phyloP scores from a whole-genome alignment of 2,797 vertebrate species.

The Spheniscus humboldti region DNA sequence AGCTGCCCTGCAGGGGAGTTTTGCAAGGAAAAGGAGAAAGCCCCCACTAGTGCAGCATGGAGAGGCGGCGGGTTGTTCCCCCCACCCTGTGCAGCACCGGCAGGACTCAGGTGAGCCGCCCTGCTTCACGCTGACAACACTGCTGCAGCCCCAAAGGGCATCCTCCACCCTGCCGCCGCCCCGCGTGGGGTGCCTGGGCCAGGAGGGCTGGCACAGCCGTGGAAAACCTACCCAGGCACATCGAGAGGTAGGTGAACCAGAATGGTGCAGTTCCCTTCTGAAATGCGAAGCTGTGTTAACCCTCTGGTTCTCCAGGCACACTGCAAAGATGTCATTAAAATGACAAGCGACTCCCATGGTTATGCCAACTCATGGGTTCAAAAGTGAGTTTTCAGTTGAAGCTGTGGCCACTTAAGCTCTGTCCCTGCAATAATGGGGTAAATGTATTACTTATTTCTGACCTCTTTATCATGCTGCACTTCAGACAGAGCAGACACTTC shows the following conservation, averaged over 20 bases:
- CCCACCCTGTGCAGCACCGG: neutral
- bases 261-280: neutral
- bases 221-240: neutral
- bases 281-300: neutral
- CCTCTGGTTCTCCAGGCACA: neutral
- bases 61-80: neutral
- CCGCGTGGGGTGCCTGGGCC: fast-evolving
- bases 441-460: neutral
- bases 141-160: neutral
- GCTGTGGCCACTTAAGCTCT: neutral
- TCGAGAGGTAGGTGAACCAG: fast-evolving
- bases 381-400: neutral
- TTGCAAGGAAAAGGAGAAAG: neutral
- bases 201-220: fast-evolving
- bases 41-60: neutral
- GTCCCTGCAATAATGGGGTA: neutral
- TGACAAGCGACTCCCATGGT: fast-evolving
- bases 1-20: neutral
- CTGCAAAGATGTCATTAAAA: neutral
- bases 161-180: too few species aligned
- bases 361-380: neutral
- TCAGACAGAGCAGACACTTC: neutral
- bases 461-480: neutral
- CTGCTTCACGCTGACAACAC: fast-evolving
- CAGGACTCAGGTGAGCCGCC: neutral